Evolutionary conservation across 2,888 invertebrate genomes (phyloP).

Genomic region (Cheilosia variabilis): DNA sequence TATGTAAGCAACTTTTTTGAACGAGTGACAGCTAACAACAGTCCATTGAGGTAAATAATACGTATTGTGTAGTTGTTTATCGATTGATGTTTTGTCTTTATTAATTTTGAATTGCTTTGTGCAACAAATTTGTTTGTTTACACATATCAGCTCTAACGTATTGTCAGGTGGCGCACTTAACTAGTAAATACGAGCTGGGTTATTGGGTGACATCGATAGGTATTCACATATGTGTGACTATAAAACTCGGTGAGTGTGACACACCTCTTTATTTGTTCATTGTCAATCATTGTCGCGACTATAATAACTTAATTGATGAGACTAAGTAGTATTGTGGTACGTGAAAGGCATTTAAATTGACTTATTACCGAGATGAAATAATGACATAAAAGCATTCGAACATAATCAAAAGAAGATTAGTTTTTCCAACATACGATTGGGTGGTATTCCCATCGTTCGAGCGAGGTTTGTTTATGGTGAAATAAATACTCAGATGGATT

Average conservation of each 20-base stretch:
- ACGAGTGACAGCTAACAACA: not conserved
- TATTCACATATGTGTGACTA: not conserved
- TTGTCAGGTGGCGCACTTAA: not conserved
- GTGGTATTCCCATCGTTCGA: conserved; percentile 33
- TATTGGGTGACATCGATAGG: not conserved
- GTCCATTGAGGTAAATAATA: not conserved
- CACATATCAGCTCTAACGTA: conserved; percentile 4
- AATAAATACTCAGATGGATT: not conserved
- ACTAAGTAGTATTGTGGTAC: not conserved
- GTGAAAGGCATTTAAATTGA: conserved; percentile 17
- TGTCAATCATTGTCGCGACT: not conserved
- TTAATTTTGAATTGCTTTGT: not conserved
- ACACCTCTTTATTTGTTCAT: not conserved
- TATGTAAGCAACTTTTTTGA: not conserved
- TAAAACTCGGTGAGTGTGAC: not conserved
- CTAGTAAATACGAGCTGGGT: not conserved
- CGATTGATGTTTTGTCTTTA: not conserved
- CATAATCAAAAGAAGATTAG: not conserved
- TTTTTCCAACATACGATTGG: conserved; percentile 2
- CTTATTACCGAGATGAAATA: not conserved
- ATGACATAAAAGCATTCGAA: not conserved
- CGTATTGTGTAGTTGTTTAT: conserved; percentile 31
- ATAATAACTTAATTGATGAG: conserved; percentile 20
- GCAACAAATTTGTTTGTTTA: not conserved
- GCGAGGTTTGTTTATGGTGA: conserved; percentile 13